These are phyloP conservation scores for Scytalopus superciliaris DNA, from an alignment of 2,113 vertebrate species.

Conservation along the genomic window DNA sequence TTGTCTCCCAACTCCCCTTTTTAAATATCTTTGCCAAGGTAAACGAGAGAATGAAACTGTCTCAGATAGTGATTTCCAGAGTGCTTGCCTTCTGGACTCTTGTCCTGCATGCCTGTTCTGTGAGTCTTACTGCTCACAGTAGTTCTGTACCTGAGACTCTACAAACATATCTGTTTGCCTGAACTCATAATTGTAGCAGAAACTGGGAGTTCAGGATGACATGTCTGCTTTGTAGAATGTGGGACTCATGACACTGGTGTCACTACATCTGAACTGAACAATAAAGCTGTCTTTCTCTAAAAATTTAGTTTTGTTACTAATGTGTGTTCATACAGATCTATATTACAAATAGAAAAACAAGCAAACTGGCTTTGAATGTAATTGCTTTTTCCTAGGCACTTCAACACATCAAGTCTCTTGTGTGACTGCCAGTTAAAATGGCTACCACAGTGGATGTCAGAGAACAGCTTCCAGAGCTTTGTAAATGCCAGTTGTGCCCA, in stretches of 20 bases:
- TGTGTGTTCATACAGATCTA: neutral
- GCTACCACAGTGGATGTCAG: constrained; percentile 92
- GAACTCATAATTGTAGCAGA: neutral
- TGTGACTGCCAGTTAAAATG: constrained; percentile 98
- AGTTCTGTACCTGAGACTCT: neutral
- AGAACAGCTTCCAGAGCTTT: constrained; percentile 86
- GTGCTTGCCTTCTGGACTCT: neutral
- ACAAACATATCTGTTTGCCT: neutral
- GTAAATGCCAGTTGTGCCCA: constrained; percentile 95
- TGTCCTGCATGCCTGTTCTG: neutral
- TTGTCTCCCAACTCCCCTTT: neutral
- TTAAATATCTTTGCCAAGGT: neutral
- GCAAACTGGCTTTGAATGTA: neutral
- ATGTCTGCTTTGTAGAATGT: neutral
- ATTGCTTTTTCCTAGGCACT: constrained; percentile 77
- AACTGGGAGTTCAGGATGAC: neutral
- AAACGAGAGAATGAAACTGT: neutral
- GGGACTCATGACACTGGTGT: neutral
- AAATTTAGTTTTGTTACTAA: neutral
- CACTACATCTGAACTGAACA: neutral
- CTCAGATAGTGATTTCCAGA: neutral
- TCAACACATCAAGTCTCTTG: constrained; percentile 95
- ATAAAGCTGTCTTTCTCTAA: neutral
- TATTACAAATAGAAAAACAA: constrained; percentile 26
- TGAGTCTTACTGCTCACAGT: neutral